Conservation (phyloP, 2,113 vertebrate species). For the Passer domesticus region DNA sequence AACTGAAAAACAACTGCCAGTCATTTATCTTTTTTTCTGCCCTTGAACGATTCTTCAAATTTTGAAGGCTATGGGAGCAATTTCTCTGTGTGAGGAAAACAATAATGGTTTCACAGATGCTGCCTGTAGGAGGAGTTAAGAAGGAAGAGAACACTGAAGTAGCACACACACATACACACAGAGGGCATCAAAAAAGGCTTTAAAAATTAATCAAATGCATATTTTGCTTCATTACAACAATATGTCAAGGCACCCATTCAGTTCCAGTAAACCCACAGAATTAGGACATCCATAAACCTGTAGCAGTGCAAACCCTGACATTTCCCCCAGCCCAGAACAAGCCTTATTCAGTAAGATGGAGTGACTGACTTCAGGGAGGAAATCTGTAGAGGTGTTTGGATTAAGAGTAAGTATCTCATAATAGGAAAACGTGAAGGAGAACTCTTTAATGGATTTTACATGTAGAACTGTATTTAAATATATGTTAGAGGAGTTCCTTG, state of each 20-base stretch:
- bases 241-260: neutral
- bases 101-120: neutral
- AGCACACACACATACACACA: fast-evolving
- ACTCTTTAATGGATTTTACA: neutral
- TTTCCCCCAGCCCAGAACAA: neutral
- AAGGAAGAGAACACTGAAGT: neutral
- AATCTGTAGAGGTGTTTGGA: neutral
- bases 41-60: slow-evolving; percentile 37
- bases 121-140: neutral
- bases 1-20: slow-evolving; percentile 37
- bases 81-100: neutral
- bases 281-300: neutral
- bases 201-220: neutral
- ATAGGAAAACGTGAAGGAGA: neutral
- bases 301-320: neutral
- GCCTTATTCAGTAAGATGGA: neutral
- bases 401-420: neutral
- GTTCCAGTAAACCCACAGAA: neutral
- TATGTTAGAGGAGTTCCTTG: neutral
- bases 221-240: neutral
- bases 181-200: neutral
- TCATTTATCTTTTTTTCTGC: slow-evolving; percentile 38
- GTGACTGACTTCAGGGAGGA: neutral
- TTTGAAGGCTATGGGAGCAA: slow-evolving; percentile 15
- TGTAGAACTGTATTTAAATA: neutral